These are phyloP conservation scores for Anisognathus igniventris DNA, from an alignment of 2,797 vertebrate genomes.

Conservation along the genomic window DNA sequence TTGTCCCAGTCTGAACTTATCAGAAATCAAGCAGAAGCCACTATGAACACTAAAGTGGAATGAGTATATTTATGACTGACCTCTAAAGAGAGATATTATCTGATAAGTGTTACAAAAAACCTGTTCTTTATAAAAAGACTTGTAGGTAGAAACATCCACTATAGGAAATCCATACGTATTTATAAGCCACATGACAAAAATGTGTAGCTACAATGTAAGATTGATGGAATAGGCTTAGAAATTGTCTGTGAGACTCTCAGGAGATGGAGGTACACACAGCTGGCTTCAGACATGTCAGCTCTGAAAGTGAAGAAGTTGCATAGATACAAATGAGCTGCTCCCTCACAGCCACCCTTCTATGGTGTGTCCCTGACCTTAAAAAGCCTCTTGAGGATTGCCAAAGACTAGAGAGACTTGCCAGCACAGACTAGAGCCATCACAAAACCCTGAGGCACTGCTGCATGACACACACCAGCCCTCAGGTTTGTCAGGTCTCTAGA, in stretches of 20 bases:
- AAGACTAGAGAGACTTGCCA: not conserved
- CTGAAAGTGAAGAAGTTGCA: not conserved
- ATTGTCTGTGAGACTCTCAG: not conserved
- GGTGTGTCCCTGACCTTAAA: not conserved
- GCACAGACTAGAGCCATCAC: not conserved
- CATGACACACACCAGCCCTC: not conserved
- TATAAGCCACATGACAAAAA: not conserved
- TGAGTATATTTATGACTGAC: not conserved
- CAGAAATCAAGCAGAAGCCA: not conserved
- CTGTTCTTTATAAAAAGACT: not conserved
- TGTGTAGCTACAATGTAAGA: not conserved
- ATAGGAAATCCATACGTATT: not conserved
- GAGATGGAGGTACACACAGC: not conserved
- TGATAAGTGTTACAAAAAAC: not conserved
- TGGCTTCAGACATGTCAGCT: not conserved
- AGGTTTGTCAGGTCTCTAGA: not conserved
- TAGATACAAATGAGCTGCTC: not conserved
- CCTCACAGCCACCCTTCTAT: not conserved
- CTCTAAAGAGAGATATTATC: not conserved
- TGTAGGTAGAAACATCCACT: not conserved
- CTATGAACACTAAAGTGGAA: not conserved
- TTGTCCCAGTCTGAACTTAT: not conserved
- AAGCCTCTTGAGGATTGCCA: not conserved
- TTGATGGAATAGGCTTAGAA: not conserved
- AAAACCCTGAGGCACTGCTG: not conserved